Evolutionary conservation across 2,888 invertebrate species (phyloP).

Genomic region (Drosophila longiperda): DNA sequence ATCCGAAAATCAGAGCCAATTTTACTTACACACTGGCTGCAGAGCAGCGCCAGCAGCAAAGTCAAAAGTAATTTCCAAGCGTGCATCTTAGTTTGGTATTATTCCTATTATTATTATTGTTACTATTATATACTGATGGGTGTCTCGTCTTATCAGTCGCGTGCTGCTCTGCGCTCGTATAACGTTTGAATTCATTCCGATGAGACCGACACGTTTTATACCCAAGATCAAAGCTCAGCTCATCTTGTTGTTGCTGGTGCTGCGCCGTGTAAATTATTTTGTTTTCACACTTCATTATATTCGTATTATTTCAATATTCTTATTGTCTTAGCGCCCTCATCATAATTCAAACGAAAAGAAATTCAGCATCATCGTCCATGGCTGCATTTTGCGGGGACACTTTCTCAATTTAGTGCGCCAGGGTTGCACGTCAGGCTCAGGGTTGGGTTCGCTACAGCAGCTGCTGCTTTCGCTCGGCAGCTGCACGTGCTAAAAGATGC

Average conservation of each 20-base stretch:
- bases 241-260: slow-evolving; percentile 7
- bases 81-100: slow-evolving; percentile 30
- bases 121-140: slow-evolving; percentile 10
- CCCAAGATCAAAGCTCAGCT: slow-evolving; percentile 37
- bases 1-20: neutral
- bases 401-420: slow-evolving; percentile 46
- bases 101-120: neutral
- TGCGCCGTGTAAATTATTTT: neutral
- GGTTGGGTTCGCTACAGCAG: slow-evolving; percentile 21
- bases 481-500: slow-evolving; percentile 49
- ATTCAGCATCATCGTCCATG: slow-evolving; percentile 15
- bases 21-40: slow-evolving; percentile 54
- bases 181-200: slow-evolving; percentile 68
- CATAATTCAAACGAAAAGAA: slow-evolving; percentile 53
- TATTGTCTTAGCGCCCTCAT: slow-evolving; percentile 5
- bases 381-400: slow-evolving; percentile 38
- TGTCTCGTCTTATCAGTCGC: slow-evolving; percentile 54
- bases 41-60: slow-evolving; percentile 53
- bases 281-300: slow-evolving; percentile 1
- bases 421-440: slow-evolving; percentile 29
- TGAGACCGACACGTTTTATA: slow-evolving; percentile 67
- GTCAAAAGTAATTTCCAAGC: slow-evolving; percentile 53
- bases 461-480: slow-evolving; percentile 36
- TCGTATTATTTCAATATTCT: slow-evolving; percentile 1
- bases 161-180: slow-evolving; percentile 60